Percentiles rank a stretch among this genome's conserved stretches.
Conservation (phyloP, 2,888 invertebrate genomes). For the Amphimallon solstitiale region DNA sequence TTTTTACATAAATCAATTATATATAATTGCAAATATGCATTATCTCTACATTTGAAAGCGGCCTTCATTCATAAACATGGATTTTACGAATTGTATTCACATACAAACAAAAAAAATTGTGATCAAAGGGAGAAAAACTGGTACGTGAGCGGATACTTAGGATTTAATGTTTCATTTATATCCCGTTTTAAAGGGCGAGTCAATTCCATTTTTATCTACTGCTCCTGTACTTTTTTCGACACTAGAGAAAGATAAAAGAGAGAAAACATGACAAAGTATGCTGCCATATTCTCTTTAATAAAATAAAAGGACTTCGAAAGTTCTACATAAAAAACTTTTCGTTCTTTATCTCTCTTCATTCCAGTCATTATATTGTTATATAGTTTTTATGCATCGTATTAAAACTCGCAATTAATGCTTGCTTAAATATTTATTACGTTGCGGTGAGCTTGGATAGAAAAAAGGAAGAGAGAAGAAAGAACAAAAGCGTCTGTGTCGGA, state of each 20-base stretch:
- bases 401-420: slow-evolving; percentile 36
- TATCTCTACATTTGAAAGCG: neutral
- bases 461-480: neutral
- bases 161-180: slow-evolving; percentile 35
- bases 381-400: slow-evolving; percentile 22
- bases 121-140: slow-evolving; percentile 3
- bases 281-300: slow-evolving; percentile 29
- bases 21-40: neutral
- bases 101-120: slow-evolving; percentile 3
- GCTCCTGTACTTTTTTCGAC: neutral
- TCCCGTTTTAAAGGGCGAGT: slow-evolving; percentile 10
- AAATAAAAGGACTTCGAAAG: slow-evolving; percentile 24
- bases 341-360: slow-evolving; percentile 5
- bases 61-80: slow-evolving; percentile 13
- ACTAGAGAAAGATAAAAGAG: slow-evolving; percentile 3
- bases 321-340: slow-evolving; percentile 9
- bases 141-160: slow-evolving; percentile 14
- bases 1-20: neutral
- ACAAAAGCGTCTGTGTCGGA: slow-evolving; percentile 1
- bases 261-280: neutral
- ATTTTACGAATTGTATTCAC: neutral
- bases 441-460: neutral
- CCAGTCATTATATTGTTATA: slow-evolving; percentile 32
- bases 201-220: slow-evolving; percentile 33
- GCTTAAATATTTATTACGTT: slow-evolving; percentile 37